phyloP scores from a whole-genome alignment of 2,113 vertebrate genomes.

The Kryptolebias marmoratus region DNA sequence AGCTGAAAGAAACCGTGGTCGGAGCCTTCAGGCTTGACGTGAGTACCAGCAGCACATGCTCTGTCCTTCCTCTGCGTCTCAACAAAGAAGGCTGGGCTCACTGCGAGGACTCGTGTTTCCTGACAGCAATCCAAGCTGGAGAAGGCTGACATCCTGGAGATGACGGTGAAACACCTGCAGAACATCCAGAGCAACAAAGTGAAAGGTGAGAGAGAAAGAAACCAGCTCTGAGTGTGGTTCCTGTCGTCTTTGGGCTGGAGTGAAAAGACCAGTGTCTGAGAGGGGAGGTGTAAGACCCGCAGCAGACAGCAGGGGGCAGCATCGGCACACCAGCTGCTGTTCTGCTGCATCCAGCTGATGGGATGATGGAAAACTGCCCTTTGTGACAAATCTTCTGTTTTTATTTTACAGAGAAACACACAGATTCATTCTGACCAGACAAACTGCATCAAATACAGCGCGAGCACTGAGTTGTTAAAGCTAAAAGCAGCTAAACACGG shows the following conservation, averaged over 20 bases:
- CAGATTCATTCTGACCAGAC: too few species aligned
- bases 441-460: too few species aligned
- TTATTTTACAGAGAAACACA: too few species aligned
- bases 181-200: conserved; percentile 86
- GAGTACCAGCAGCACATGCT: conserved; percentile 66
- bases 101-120: conserved; percentile 12
- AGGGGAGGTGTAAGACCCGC: too few species aligned
- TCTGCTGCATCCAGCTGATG: not conserved
- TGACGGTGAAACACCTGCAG: conserved; percentile 92
- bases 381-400: too few species aligned
- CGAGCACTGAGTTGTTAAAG: too few species aligned
- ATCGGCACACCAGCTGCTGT: not conserved
- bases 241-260: too few species aligned
- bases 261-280: too few species aligned
- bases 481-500: too few species aligned
- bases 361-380: too few species aligned
- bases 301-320: conserved; percentile 34
- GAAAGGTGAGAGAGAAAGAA: conserved; percentile 77
- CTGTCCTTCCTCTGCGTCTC: not conserved
- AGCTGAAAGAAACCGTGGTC: conserved; percentile 89
- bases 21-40: conserved; percentile 89
- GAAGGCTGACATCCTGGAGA: conserved; percentile 92
- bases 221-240: not conserved
- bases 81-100: not conserved
- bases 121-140: conserved; percentile 90